Base-by-base conservation (phyloP, 2,797 vertebrate species). In the Alosa sapidissima region DNA sequence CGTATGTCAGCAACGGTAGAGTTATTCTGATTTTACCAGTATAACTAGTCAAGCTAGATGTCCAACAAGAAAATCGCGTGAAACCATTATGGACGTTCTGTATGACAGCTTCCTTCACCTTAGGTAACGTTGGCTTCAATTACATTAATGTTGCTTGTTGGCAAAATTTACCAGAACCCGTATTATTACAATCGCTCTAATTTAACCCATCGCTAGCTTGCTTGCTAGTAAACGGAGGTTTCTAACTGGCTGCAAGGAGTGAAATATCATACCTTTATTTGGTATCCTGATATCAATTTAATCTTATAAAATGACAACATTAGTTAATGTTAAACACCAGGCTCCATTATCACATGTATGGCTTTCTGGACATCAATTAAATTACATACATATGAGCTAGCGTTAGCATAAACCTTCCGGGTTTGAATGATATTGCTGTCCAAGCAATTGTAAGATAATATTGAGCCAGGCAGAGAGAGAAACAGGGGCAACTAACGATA, bases 361-460 rank as follows among this genome's bases (percentile, higher is more conserved):
- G 65, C 28, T 72, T 72, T 72, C n/a, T 65, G 13, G 11, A 72
- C 28, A 28, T 28, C 28, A 75, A 45, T 75, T 5, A 78, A 47
- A 16, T 47, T 14, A 21, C 41, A 78, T 19, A 10, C 41, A 78
- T 75, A 41, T 14, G 47, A 84, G 41, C 83, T 49, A 36, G 68
- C 62, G 16, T 21, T 78, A 60, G 65, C 72, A 54, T 51, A 47
- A 78, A 47, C 45, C 81, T 87, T 82, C 86, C 65, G 86, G 86
- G 65, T 84, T 84, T 84, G 28, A 65, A 48, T 75, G 24, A 16
- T 41, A 45, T 75, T 75, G 10, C 47, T 58, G 83, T 51, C 21
- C 3, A 54, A 24, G 62, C 60, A 45, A 81, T 24, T 84, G n/a
- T 49, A 83, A 16, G 51, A 78, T 82, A 65, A 65, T 41, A 41